A percentile compares a stretch with the other conserved stretches of the same genome.
These are phyloP conservation scores for Cerceris rybyensis DNA, from an alignment of 2,888 invertebrate genomes.

Conservation along the genomic window DNA sequence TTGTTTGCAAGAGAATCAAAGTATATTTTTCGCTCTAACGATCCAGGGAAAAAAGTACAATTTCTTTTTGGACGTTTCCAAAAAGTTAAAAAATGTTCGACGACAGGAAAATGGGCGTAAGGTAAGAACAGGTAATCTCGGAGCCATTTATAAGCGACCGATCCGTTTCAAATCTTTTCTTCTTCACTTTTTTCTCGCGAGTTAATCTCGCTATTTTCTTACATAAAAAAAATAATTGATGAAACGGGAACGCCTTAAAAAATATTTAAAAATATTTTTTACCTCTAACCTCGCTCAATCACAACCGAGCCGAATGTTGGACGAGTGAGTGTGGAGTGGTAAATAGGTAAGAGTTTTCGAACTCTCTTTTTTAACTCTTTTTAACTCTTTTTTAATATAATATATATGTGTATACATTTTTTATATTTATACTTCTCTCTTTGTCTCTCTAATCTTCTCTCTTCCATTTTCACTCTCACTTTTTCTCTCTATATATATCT, in stretches of 20 bases:
- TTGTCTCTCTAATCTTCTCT: constrained; percentile 57
- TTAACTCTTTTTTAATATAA: constrained; percentile 65
- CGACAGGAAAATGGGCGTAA: constrained; percentile 12
- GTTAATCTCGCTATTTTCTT: not conserved
- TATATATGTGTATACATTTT: constrained; percentile 67
- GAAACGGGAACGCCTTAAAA: constrained; percentile 68
- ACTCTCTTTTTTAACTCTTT: constrained; percentile 63
- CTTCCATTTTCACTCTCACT: constrained; percentile 66
- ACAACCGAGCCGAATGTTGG: constrained; percentile 54
- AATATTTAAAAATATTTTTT: constrained; percentile 58
- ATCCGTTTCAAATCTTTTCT: constrained; percentile 56
- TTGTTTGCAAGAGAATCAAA: constrained; percentile 47
- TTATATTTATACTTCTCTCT: constrained; percentile 61
- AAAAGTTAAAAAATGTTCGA: constrained; percentile 17
- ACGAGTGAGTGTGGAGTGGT: constrained; percentile 49
- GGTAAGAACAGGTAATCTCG: constrained; percentile 68
- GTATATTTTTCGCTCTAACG: constrained; percentile 29
- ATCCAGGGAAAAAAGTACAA: constrained; percentile 30
- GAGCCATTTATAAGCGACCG: constrained; percentile 70
- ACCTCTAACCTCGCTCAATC: constrained; percentile 71
- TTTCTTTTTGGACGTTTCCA: constrained; percentile 8
- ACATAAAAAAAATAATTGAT: constrained; percentile 10
- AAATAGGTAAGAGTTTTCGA: constrained; percentile 67
- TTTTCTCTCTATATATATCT: constrained; percentile 52
- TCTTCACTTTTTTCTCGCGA: not conserved